Conservation (phyloP, 2,888 invertebrate species). For the Pilophorus perplexus region DNA sequence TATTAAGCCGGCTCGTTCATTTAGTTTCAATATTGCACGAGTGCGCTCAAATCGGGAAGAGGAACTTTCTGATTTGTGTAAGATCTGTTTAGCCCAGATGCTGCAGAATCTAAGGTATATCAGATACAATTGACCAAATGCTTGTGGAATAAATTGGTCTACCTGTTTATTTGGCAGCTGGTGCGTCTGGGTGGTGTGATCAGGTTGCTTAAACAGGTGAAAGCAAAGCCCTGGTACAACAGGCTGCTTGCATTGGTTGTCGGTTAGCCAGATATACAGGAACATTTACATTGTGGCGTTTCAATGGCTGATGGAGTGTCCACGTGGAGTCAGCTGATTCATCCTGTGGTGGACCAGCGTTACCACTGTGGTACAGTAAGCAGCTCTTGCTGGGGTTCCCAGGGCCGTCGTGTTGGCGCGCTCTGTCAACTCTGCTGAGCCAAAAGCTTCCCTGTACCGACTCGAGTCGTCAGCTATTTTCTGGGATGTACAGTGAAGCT, state of each 20-base stretch:
- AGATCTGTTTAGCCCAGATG: conserved; percentile 9
- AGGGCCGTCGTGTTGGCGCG: conserved; percentile 18
- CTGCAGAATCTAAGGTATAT: conserved; percentile 11
- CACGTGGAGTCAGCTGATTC: conserved; percentile 36
- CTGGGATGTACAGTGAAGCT: no score
- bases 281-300: neutral
- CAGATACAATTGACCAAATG: conserved; percentile 13
- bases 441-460: conserved; percentile 9
- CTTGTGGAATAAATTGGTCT: neutral
- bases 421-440: neutral
- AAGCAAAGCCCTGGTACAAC: neutral
- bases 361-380: conserved; percentile 34
- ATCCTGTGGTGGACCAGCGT: conserved; percentile 25
- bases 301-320: no score
- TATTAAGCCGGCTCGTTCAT: conserved; percentile 36
- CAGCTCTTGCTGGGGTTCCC: neutral
- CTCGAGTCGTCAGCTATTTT: neutral
- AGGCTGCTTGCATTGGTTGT: neutral
- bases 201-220: conserved; percentile 14
- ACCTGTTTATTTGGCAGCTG: conserved; percentile 27
- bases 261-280: neutral
- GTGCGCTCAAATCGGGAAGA: conserved; percentile 37
- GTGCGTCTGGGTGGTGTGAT: neutral
- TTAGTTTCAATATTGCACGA: conserved; percentile 10
- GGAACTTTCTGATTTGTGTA: conserved; percentile 25